These are phyloP conservation scores for Bombyx mori DNA, from an alignment of 1,140 invertebrate genomes.

Conservation along the genomic window DNA sequence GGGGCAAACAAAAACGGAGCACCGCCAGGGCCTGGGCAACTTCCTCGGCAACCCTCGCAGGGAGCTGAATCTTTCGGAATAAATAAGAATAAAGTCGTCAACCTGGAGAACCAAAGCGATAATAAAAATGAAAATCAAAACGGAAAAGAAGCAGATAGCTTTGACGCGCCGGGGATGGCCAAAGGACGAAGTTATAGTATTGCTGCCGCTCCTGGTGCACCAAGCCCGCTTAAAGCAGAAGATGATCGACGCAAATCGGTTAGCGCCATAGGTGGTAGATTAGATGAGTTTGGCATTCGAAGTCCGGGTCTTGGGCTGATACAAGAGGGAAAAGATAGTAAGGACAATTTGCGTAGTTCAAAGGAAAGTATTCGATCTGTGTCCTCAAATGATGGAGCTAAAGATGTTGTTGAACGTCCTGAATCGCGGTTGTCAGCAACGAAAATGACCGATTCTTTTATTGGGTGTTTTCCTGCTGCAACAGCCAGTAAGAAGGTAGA, in stretches of 20 bases:
- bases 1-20: constrained; percentile 30
- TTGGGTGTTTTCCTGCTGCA: constrained; percentile 50
- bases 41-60: constrained; percentile 59
- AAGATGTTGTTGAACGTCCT: constrained; percentile 49
- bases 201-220: constrained; percentile 60
- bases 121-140: constrained; percentile 39
- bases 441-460: constrained; percentile 68
- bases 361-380: constrained; percentile 57
- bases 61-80: constrained; percentile 39
- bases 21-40: constrained; percentile 23
- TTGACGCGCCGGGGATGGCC: constrained; percentile 39
- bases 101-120: constrained; percentile 58
- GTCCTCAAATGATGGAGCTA: constrained; percentile 37
- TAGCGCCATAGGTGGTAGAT: constrained; percentile 49
- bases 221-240: constrained; percentile 55
- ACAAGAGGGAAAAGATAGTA: constrained; percentile 60
- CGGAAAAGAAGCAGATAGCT: constrained; percentile 38
- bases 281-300: constrained; percentile 47
- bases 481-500: constrained; percentile 47
- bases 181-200: constrained; percentile 69
- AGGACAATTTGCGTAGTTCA: constrained; percentile 50
- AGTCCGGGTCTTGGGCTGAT: constrained; percentile 60
- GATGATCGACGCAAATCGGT: constrained; percentile 64
- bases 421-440: constrained; percentile 60
- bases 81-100: constrained; percentile 50